A percentile compares a stretch with the other conserved stretches of the same genome.
These are phyloP conservation scores for Indri indri DNA, from an alignment of 2,113 vertebrate genomes.

Conservation along the genomic window DNA sequence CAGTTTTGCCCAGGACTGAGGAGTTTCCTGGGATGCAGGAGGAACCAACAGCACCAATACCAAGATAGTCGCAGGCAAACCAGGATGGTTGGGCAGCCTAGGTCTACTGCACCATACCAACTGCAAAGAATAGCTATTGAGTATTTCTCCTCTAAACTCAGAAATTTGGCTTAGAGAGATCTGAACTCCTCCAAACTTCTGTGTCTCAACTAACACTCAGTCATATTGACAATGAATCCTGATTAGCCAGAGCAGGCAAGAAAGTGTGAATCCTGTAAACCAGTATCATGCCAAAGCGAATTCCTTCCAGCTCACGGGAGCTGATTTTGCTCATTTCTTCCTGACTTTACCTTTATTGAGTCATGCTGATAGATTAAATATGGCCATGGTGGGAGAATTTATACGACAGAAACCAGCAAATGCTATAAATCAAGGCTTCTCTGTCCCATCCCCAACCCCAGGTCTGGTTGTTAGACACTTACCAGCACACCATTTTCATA, in stretches of 20 bases:
- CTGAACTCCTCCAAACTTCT: neutral
- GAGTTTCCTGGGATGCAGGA: neutral
- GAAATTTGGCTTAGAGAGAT: neutral
- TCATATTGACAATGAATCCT: neutral
- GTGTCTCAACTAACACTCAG: neutral
- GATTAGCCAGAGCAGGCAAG: neutral
- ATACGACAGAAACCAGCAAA: neutral
- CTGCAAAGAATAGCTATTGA: neutral
- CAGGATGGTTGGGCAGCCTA: neutral
- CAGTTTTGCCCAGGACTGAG: neutral
- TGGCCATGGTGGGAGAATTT: neutral
- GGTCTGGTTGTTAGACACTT: neutral
- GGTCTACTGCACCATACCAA: neutral
- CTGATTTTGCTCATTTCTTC: neutral
- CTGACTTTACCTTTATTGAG: neutral
- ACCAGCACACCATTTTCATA: neutral
- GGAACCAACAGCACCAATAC: neutral
- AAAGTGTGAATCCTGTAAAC: neutral
- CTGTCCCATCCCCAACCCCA: neutral
- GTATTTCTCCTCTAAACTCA: neutral
- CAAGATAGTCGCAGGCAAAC: neutral
- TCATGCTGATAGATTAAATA: neutral
- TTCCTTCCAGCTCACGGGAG: neutral
- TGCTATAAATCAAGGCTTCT: neutral
- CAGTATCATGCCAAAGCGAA: neutral